A percentile compares a stretch with the other conserved stretches of the same genome.
Conservation (phyloP, 2,797 vertebrate species). For the Otolemur crassicaudatus region DNA sequence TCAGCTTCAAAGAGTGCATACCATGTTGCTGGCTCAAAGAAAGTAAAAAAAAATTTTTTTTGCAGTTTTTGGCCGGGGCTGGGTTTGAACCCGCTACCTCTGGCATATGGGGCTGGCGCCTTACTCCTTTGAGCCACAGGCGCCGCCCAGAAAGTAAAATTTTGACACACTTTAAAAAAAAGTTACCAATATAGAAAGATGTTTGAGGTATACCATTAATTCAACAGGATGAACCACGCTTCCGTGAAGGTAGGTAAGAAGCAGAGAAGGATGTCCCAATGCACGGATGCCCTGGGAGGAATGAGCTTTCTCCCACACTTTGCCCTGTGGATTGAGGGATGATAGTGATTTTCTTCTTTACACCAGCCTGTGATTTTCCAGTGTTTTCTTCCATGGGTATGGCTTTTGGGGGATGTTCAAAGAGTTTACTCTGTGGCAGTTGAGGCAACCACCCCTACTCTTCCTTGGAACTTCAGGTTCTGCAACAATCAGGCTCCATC, state of each 20-base stretch:
- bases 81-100: no score
- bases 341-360: conserved; percentile 35
- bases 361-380: conserved; percentile 50
- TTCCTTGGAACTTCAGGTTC: neutral
- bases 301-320: neutral
- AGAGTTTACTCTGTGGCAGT: neutral
- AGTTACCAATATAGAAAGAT: neutral
- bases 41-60: neutral
- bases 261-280: rapidly evolving
- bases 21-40: neutral
- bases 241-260: neutral
- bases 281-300: neutral
- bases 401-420: conserved; percentile 40
- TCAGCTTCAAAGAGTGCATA: no score
- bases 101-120: no score
- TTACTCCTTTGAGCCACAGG: no score
- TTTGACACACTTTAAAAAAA: neutral
- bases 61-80: no score
- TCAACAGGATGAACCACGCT: neutral
- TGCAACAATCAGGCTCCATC: neutral
- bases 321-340: neutral
- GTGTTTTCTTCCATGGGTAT: neutral
- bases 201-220: neutral
- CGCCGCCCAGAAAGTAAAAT: no score
- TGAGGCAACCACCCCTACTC: neutral